A percentile compares a stretch with the other conserved stretches of the same genome.
Conservation (phyloP, 2,797 vertebrate species). For the Salarias fasciatus region DNA sequence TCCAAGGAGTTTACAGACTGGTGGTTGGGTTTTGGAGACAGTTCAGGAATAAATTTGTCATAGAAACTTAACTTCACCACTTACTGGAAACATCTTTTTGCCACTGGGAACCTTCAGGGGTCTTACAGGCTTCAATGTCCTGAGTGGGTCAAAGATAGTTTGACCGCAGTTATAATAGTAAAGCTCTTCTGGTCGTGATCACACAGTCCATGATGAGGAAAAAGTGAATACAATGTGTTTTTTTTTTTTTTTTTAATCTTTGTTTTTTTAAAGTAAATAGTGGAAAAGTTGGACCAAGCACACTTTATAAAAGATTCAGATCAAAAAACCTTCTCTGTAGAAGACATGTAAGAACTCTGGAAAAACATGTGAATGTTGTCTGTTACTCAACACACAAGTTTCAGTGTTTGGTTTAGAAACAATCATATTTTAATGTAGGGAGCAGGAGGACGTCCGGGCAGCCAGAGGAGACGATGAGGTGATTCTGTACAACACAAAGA, state of each 20-base stretch:
- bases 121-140: not conserved
- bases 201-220: too few species aligned
- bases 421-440: constrained; percentile 70
- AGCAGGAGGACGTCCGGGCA: constrained; percentile 86
- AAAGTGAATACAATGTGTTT: not conserved
- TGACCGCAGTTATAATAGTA: not conserved
- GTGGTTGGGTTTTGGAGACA: not conserved
- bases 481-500: constrained; percentile 85
- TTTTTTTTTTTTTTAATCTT: too few species aligned
- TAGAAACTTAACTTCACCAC: not conserved
- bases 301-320: too few species aligned
- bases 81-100: not conserved
- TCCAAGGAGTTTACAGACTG: too few species aligned
- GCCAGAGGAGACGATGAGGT: constrained; percentile 93
- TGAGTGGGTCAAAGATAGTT: not conserved
- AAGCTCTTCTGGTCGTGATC: too few species aligned
- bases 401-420: too few species aligned
- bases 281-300: too few species aligned
- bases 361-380: too few species aligned
- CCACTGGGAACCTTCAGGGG: not conserved
- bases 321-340: too few species aligned
- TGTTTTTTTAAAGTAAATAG: too few species aligned
- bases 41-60: not conserved
- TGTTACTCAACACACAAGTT: too few species aligned
- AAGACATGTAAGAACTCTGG: too few species aligned